Evolutionary conservation across 2,888 invertebrate genomes (phyloP), one percentile per base, ranked within the genome.

Genomic region (Orgyia antiqua): DNA sequence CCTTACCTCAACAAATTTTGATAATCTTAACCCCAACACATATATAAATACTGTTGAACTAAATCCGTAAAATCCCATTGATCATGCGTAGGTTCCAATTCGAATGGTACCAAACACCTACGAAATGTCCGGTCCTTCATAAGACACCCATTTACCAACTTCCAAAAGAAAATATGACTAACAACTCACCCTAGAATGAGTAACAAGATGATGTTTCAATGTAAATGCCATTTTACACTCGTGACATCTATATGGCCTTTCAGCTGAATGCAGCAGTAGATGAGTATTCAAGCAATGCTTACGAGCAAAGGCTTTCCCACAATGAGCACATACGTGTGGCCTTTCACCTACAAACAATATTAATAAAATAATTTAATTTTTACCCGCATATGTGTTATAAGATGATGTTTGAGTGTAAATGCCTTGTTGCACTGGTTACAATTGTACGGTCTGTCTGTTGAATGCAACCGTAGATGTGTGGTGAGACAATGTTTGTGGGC

Each of bases 171-270:
- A n/a, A n/a, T n/a, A n/a, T n/a, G n/a, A n/a, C n/a, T 10, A 29
- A 23, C 31, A 28, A 66, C 83, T 76, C 57, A 91, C 93, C 65
- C 93, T 89, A 8, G 92, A 91, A 74, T 94, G 94, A 40, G 94
- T 93, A 38, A 94, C 89, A 51, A 94, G 88, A 74, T 94, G 94
- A 74, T 94, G 94, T 68, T 94, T 94, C 36, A 94, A 79, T 1
- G 94, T 94, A 63, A 94, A 94, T 39, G 94, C 93, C 84, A 94
- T 94, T 79, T 94, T 94, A 79, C 94, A 94, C 80, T 94, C 94
- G 42, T 90, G 89, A 66, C 94, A 94, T 68, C 94, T 91, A 76
- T 93, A 94, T 24, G 94, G 94, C 49, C 94, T 86, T 48, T 94
- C 93, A 17, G 93, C 92, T 21, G 93, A 93, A 71, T 94, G 94